Evolutionary conservation across 2,888 invertebrate genomes (phyloP), one percentile per base, ranked within the genome.

Genomic region (Norana najaformis): DNA sequence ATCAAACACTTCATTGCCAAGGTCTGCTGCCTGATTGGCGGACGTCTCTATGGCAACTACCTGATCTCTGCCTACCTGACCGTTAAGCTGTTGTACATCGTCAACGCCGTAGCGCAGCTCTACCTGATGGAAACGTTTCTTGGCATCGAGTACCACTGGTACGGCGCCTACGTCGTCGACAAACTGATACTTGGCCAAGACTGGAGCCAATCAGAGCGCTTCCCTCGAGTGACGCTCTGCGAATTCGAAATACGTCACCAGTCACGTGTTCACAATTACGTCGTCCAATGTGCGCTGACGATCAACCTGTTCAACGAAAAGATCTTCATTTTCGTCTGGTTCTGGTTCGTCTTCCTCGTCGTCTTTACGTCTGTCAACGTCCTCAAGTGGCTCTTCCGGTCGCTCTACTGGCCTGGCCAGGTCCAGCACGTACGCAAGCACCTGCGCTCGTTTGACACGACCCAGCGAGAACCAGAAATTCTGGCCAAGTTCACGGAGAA

Each of bases 91-190:
- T 92, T 95, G 53, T 95, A 95, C 92, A 93, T 95, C 92, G 92
- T 94, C 89, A 95, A 95, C 92, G 95, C 95, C 88, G 93, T 95
- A n/a, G 95, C 95, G n/a, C 95, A 95, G 92, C 94, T 95, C 90
- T 95, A 95, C 92, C 93, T 95, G 90, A 93, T 95, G 89, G 95
- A 95, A 93, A 94, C 94, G 91, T 95, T 96, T 91, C 94, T 95
- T 37, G 95, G 95, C 89, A 94, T 94, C 89, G 94, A 95, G 89
- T 94, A 94, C 92, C 94, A 94, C 91, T 93, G 94, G 88, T 95
- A 94, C 93, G 95, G 95, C 88, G 95, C 95, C 53, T 95, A 95
- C 92, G 95, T 95, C n/a, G 93, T 96, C 91, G 94, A 94, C 90
- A 95, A 95, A 92, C 92, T 95, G 90, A 94, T 95, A 88, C 93